Evolutionary conservation across 2,797 vertebrate species (phyloP), one percentile per base, ranked within the genome.

Genomic region (Benthosema pterotum): DNA sequence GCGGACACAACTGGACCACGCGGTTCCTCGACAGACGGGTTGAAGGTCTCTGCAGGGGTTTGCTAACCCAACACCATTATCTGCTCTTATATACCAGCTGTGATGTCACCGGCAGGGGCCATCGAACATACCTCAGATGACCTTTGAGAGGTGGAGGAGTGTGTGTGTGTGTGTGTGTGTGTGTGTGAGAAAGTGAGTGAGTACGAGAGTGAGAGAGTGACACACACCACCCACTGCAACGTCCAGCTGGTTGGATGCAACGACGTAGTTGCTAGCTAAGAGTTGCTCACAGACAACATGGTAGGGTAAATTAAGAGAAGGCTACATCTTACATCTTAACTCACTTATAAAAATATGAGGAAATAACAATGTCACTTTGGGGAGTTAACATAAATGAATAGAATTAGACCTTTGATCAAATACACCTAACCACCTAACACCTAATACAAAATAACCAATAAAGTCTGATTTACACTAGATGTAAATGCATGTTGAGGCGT

Each of bases 51-150:
- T 16, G 0, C 42, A 47, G 56, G 42, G 8, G 28, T 67, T 69
- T 78, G 72, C 69, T 43, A 56, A 43, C 18, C 63, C 13, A 42
- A 49, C 18, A 55, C 50, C 18, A 0, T 2, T 0, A 42, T 11
- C 38, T 12, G 50, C 50, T 68, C 77, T 90, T 89, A 80, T 88
- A 89, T 45, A 0, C 4, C 1, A 19, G 19, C 5, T 3, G 38
- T 84, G 82, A 84, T 68, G 82, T 85, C 78, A 72, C 32, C 11
- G 32, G 60, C 68, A 18, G 52, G 32, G 19, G 16, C 28, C 1
- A 46, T 42, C 71, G 69, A 57, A 64, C 82, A 74, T 74, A 80
- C 74, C 74, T 79, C 15, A 64, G 57, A 42, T 79, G 79, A 86
- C 83, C 85, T 86, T 64, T 81, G 75, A 68, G 72, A 78, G 77